Conservation (phyloP, 1,140 invertebrate genomes). For the Streblospio benedicti region DNA sequence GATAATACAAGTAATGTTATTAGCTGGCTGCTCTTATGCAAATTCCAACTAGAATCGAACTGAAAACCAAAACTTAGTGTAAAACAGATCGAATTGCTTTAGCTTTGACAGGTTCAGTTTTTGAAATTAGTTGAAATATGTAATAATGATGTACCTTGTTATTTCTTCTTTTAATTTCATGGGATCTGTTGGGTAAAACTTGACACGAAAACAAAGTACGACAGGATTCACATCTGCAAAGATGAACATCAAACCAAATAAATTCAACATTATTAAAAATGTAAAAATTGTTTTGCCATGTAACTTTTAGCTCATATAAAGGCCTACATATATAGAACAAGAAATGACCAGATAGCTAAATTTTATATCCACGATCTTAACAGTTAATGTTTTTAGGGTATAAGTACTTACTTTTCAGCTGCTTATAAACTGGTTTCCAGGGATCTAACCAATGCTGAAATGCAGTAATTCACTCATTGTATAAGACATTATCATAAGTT, state of each 20-base stretch:
- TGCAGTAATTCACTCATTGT: too few relatives aligned
- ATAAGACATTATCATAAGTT: too few relatives aligned
- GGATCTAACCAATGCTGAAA: slow-evolving; percentile 93
- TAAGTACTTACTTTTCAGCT: slow-evolving; percentile 74
- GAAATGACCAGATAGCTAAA: neutral
- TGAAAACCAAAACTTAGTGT: too few relatives aligned
- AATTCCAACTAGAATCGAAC: too few relatives aligned
- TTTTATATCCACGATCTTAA: neutral
- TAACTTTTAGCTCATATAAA: neutral
- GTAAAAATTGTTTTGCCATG: neutral
- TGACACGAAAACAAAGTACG: slow-evolving; percentile 45
- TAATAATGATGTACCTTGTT: too few relatives aligned
- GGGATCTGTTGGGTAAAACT: slow-evolving; percentile 45
- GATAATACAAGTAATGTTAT: too few relatives aligned
- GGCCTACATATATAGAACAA: neutral
- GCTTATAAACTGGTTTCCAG: slow-evolving; percentile 83
- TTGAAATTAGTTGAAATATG: too few relatives aligned
- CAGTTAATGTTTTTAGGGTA: neutral
- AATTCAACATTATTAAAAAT: neutral
- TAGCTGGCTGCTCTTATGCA: too few relatives aligned
- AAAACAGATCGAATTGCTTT: too few relatives aligned
- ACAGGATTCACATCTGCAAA: slow-evolving; percentile 38
- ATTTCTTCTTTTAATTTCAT: slow-evolving; percentile 45
- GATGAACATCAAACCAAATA: neutral
- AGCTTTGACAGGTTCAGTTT: too few relatives aligned